Conservation (phyloP, 2,797 vertebrate genomes). For the Lutjanus argentimaculatus region DNA sequence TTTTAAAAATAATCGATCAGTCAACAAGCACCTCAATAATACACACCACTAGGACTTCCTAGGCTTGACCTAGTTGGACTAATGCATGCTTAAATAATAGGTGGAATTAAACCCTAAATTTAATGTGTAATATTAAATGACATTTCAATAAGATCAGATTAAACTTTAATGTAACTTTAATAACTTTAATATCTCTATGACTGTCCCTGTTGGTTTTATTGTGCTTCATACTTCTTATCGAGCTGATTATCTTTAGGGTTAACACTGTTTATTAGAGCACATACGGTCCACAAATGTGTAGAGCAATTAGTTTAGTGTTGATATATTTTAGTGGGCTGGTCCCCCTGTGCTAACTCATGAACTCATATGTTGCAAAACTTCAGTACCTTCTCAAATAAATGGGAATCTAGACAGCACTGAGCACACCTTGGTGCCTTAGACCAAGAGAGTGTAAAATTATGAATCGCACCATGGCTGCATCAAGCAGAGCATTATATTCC, state of each 20-base stretch:
- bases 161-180: conserved; percentile 57
- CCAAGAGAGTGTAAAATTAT: neutral
- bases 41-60: neutral
- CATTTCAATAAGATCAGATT: conserved; percentile 52
- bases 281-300: conserved; percentile 9
- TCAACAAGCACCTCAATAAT: conserved; percentile 35
- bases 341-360: neutral
- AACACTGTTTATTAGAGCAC: conserved; percentile 26
- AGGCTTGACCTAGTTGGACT: conserved; percentile 26
- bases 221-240: conserved; percentile 25
- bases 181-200: conserved; percentile 37
- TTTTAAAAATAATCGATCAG: conserved; percentile 31
- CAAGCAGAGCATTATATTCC: neutral
- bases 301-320: conserved; percentile 2
- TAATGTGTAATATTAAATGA: conserved; percentile 41
- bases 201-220: conserved; percentile 42
- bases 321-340: conserved; percentile 19
- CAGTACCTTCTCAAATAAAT: conserved; percentile 14
- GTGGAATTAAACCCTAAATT: conserved; percentile 36
- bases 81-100: conserved; percentile 20
- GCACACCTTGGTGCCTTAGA: neutral
- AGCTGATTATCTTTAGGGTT: conserved; percentile 14
- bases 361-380: neutral
- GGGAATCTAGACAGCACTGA: neutral
- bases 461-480: neutral